A percentile compares a stretch with the other conserved stretches of the same genome.
These are phyloP conservation scores for Tor tambroides DNA, from an alignment of 2,113 vertebrate genomes.

Conservation along the genomic window DNA sequence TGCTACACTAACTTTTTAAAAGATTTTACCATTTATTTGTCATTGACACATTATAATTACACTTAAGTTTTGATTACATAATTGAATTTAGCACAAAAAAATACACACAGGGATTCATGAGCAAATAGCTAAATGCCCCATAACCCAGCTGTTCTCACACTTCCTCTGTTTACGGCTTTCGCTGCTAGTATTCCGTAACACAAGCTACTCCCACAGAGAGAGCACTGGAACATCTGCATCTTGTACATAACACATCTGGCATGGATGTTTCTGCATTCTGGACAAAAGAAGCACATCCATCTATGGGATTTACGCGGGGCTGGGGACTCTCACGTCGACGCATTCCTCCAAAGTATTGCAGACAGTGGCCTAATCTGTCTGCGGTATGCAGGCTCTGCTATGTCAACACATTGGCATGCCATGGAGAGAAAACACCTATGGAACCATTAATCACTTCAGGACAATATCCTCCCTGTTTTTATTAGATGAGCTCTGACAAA, in stretches of 20 bases:
- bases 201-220: conserved; percentile 45
- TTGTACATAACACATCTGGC: conserved; percentile 59
- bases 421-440: conserved; percentile 25
- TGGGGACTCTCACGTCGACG: conserved; percentile 26
- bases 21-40: not conserved
- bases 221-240: conserved; percentile 50
- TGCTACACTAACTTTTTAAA: not conserved
- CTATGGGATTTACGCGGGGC: conserved; percentile 45
- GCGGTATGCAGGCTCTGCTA: conserved; percentile 12
- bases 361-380: conserved; percentile 40
- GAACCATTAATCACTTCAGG: conserved; percentile 36
- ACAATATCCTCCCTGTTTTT: not conserved
- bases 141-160: conserved; percentile 16
- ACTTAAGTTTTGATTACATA: not conserved
- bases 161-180: not conserved
- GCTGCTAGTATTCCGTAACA: conserved; percentile 25
- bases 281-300: conserved; percentile 41
- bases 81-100: not conserved
- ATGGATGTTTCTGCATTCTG: conserved; percentile 41
- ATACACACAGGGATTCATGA: not conserved
- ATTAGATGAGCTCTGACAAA: conserved; percentile 4
- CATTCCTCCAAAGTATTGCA: conserved; percentile 23
- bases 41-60: not conserved
- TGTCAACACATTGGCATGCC: conserved; percentile 53
- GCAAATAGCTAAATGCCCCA: not conserved